A percentile compares a stretch with the other conserved stretches of the same genome.
Evolutionary conservation across 2,797 vertebrate species (phyloP).

Genomic region (Spinibarbus caldwelli): DNA sequence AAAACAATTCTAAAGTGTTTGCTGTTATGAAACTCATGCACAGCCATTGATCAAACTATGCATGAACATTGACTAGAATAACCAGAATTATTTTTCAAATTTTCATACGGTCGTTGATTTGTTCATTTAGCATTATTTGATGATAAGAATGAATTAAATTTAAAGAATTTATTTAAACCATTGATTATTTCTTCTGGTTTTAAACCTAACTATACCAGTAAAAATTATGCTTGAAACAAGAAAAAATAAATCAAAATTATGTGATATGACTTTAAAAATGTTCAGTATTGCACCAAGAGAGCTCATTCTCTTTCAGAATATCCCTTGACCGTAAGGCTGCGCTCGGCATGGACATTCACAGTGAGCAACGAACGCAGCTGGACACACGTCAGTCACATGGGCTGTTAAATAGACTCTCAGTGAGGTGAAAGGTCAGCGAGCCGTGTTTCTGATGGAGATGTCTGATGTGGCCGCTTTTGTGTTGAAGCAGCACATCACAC

Average conservation of each 20-base stretch:
- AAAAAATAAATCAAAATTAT: background rate
- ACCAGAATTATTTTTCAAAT: too few species aligned
- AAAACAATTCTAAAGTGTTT: background rate
- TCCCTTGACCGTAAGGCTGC: background rate
- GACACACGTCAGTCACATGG: constrained; percentile 16
- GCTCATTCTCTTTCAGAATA: background rate
- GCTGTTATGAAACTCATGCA: background rate
- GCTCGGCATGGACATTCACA: background rate
- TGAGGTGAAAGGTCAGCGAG: constrained; percentile 35
- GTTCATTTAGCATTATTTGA: too few species aligned
- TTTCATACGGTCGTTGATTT: too few species aligned
- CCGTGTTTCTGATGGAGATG: constrained; percentile 24
- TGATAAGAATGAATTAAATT: too few species aligned
- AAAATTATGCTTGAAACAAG: background rate
- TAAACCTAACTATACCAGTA: background rate
- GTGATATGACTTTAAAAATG: background rate
- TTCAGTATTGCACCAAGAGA: background rate
- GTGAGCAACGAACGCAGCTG: background rate
- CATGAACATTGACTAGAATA: background rate
- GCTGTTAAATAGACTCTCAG: constrained; percentile 18
- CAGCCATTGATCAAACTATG: background rate
- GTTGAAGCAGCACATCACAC: constrained; percentile 39
- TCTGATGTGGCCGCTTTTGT: constrained; percentile 40
- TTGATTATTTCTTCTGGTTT: background rate
- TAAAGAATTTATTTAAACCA: background rate